phyloP scores from a whole-genome alignment of 1,140 invertebrate species.

The Euschistus heros region DNA sequence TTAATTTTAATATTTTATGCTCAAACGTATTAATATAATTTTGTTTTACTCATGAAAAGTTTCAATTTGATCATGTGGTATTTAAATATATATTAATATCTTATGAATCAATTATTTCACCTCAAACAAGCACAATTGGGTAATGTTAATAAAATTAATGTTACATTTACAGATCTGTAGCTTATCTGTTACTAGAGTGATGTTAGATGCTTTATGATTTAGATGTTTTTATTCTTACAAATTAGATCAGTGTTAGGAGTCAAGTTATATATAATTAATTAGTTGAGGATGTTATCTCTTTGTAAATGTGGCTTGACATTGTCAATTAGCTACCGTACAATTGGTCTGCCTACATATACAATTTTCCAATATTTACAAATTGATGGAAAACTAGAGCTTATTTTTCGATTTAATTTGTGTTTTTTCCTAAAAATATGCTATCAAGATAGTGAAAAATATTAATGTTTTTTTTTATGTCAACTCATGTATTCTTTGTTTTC shows the following conservation, averaged over 20 bases:
- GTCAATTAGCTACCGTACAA: conserved; percentile 9
- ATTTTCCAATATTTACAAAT: neutral
- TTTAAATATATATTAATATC: conserved; percentile 5
- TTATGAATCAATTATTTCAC: conserved; percentile 6
- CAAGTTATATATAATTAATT: conserved; percentile 1
- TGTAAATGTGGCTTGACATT: conserved; percentile 12
- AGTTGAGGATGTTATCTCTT: conserved; percentile 8
- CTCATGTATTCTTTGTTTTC: neutral
- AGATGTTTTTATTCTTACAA: conserved; percentile 9
- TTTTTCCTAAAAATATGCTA: conserved; percentile 2
- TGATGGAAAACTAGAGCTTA: conserved; percentile 1
- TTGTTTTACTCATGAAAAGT: neutral
- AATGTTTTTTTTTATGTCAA: neutral
- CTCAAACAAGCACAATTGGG: conserved; percentile 2
- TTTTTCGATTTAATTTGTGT: neutral
- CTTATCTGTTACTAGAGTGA: neutral
- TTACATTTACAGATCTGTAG: neutral
- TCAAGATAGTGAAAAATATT: neutral
- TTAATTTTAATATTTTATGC: conserved; percentile 10
- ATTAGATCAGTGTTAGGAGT: conserved; percentile 4
- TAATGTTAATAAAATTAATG: conserved; percentile 3
- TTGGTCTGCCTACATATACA: neutral
- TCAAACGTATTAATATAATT: conserved; percentile 6
- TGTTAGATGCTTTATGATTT: conserved; percentile 12
- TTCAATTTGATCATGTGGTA: neutral